Evolutionary conservation across 2,888 invertebrate species (phyloP).

Genomic region (Gisinianus flammeolus): DNA sequence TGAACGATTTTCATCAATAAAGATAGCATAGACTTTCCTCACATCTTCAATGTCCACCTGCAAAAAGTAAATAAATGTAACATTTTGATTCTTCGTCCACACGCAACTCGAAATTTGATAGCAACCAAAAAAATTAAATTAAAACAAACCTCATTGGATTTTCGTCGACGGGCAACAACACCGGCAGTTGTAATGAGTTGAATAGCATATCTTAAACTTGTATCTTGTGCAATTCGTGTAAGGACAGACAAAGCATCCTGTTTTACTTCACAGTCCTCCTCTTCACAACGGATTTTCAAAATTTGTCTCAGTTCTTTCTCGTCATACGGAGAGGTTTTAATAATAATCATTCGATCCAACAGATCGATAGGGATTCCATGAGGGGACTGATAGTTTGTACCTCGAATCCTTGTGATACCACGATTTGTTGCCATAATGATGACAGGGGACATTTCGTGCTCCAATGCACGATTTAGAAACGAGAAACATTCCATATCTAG

Average conservation of each 20-base stretch:
- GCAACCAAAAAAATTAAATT: too few relatives aligned
- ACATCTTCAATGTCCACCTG: conserved; percentile 87
- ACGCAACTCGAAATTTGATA: too few relatives aligned
- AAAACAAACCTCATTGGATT: conserved; percentile 75
- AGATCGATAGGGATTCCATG: conserved; percentile 98
- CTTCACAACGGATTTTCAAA: conserved; percentile 84
- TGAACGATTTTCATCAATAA: conserved; percentile 91
- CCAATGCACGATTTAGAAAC: conserved; percentile 93
- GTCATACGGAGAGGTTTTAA: conserved; percentile 85
- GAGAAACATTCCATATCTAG: conserved; percentile 99
- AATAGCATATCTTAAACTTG: conserved; percentile 94
- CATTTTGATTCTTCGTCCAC: neutral
- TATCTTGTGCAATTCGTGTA: conserved; percentile 90
- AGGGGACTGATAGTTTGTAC: conserved; percentile 76
- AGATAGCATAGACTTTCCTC: conserved; percentile 91
- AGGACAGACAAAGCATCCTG: conserved; percentile 88
- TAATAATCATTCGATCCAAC: conserved; percentile 92
- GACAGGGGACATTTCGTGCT: conserved; percentile 96
- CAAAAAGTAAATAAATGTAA: neutral
- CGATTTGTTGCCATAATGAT: conserved; percentile 99
- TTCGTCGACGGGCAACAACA: conserved; percentile 88
- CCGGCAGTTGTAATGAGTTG: conserved; percentile 96
- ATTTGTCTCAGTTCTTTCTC: conserved; percentile 91
- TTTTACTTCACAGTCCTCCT: conserved; percentile 96
- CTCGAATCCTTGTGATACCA: conserved; percentile 90